Base-by-base conservation (phyloP, 2,888 invertebrate species). In the Drosophila cracens region DNA sequence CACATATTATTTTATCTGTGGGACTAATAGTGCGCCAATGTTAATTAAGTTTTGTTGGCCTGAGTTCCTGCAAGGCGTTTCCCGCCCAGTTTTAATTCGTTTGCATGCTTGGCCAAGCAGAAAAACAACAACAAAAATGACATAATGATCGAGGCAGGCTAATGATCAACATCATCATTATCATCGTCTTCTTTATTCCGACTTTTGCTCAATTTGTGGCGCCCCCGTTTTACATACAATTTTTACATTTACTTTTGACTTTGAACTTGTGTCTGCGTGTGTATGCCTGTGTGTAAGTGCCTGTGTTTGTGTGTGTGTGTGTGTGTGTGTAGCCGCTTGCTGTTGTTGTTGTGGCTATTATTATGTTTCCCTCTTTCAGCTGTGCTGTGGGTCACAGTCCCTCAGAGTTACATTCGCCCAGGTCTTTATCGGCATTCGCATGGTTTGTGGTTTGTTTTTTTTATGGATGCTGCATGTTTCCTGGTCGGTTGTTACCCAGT, bases 61-160 rank as follows among this genome's bases (percentile, higher is more conserved):
- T n/a, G 31, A 40, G 27, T 49, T 52, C 48, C 75, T 70, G 76
- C 66, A 67, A 59, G 72, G 70, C 72, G 72, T 69, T 82, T 33
- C 34, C 46, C 34, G 21, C 79, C 74, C 67, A 69, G 71, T 71
- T 82, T 87, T 82, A 84, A 89, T 87, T 87, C 70, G 81, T 89
- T 87, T 88, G 87, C 87, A 87, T 87, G 87, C 87, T 86, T 78
- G 73, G 90, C 67, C 69, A 74, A 86, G 90, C 87, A 74, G 86
- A 90, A 88, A 85, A 81, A 71, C 68, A 86, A 83, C 58, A 80
- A 74, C 70, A 80, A 80, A 78, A 89, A 89, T 79, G 79, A 76
- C 84, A 89, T 86, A 70, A 83, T 87, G 87, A 83, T 83, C 73
- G 52, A 11, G 38, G n/a, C 64, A 46, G 51, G 62, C 34, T 76